Percentiles rank a stretch among this genome's conserved stretches.
phyloP scores from a whole-genome alignment of 2,888 invertebrate species.

The Adineta ricciae region DNA sequence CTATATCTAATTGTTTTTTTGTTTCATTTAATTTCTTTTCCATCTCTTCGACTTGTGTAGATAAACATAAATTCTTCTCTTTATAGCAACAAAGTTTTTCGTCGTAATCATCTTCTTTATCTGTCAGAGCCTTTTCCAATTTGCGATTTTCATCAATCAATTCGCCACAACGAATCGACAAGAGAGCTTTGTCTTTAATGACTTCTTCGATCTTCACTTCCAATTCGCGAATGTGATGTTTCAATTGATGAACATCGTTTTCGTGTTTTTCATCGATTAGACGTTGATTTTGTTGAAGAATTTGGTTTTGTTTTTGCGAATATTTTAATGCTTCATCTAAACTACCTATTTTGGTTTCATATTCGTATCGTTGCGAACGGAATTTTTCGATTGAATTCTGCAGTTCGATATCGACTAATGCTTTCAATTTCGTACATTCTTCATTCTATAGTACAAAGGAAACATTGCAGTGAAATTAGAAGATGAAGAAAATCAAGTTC shows the following conservation, averaged over 20 bases:
- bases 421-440: neutral
- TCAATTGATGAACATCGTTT: neutral
- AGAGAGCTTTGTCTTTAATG: neutral
- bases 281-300: neutral
- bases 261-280: neutral
- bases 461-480: neutral
- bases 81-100: neutral
- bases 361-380: neutral
- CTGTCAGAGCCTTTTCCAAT: neutral
- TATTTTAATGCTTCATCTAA: neutral
- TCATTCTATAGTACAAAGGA: neutral
- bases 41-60: slow-evolving; percentile 14
- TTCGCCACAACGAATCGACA: neutral
- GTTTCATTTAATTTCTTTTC: slow-evolving; percentile 11
- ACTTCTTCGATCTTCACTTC: slow-evolving; percentile 17
- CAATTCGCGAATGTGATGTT: neutral
- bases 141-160: slow-evolving; percentile 18
- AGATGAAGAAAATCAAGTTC: too few relatives aligned
- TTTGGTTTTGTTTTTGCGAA: neutral
- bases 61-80: neutral
- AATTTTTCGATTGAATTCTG: neutral
- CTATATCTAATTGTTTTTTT: slow-evolving; percentile 15
- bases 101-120: slow-evolving; percentile 20
- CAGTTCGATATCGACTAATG: neutral
- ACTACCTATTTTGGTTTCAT: neutral